These are phyloP conservation scores for Apodemia duryi DNA, from an alignment of 2,888 invertebrate genomes.

Conservation along the genomic window DNA sequence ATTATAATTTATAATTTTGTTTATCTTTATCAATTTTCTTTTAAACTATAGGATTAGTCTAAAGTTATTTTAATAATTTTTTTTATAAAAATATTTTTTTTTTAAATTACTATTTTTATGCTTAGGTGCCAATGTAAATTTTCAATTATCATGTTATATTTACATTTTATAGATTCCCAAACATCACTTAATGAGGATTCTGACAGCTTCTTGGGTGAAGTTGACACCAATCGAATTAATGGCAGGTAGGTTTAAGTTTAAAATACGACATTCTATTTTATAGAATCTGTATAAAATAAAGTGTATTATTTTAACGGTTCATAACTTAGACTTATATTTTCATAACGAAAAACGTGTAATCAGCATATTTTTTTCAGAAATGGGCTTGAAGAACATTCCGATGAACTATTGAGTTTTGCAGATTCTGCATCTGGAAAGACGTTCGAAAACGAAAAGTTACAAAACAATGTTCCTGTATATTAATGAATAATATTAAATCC, in stretches of 20 bases:
- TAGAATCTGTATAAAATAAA: constrained; percentile 10
- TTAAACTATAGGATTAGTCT: too few species aligned
- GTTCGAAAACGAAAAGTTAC: constrained; percentile 49
- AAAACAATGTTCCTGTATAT: constrained; percentile 50
- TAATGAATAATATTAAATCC: constrained; percentile 36
- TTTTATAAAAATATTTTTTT: neutral
- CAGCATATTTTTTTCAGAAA: constrained; percentile 44
- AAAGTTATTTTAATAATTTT: neutral
- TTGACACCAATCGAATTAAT: constrained; percentile 46
- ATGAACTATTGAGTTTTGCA: constrained; percentile 45
- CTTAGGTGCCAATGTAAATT: neutral
- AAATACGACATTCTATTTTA: neutral
- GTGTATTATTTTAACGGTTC: constrained; percentile 2
- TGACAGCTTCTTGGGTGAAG: constrained; percentile 67
- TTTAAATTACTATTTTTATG: neutral
- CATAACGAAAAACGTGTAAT: constrained; percentile 8
- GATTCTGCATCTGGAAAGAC: constrained; percentile 52
- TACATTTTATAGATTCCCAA: constrained; percentile 66
- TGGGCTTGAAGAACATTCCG: constrained; percentile 43
- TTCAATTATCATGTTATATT: constrained; percentile 2
- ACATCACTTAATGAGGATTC: constrained; percentile 75
- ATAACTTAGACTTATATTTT: neutral
- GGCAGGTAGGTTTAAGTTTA: constrained; percentile 41
- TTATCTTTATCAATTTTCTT: too few species aligned
- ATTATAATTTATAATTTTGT: too few species aligned